phyloP scores from a whole-genome alignment of 2,113 vertebrate species.

The Genyomyrus donnyi region DNA sequence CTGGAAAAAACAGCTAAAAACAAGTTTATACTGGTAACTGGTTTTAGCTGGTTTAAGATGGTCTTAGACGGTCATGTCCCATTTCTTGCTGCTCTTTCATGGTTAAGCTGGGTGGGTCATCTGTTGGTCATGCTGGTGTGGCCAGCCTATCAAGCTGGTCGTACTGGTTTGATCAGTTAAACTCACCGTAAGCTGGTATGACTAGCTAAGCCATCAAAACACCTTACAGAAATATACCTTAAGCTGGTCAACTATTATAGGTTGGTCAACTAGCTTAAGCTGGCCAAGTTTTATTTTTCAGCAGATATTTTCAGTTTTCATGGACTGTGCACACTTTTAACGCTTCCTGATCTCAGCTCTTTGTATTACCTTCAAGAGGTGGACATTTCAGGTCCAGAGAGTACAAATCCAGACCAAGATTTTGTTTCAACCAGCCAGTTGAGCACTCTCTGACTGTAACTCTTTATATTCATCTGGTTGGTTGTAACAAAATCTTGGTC shows the following conservation, averaged over 20 bases:
- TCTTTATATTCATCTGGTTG: too few relatives aligned
- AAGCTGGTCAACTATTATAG: not conserved
- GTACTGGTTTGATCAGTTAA: not conserved
- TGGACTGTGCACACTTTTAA: not conserved
- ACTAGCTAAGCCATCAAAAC: not conserved
- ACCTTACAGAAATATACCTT: not conserved
- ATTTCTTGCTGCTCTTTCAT: not conserved
- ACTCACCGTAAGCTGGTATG: not conserved
- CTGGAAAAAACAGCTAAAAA: not conserved
- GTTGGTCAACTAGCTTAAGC: not conserved
- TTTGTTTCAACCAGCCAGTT: too few relatives aligned
- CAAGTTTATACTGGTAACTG: not conserved
- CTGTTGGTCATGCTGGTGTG: not conserved
- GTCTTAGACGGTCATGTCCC: not conserved
- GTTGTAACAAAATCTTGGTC: too few relatives aligned
- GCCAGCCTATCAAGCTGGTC: not conserved
- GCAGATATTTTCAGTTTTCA: not conserved
- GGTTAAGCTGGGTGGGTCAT: not conserved
- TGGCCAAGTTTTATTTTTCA: not conserved
- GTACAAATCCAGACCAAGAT: too few relatives aligned
- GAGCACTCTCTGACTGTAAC: too few relatives aligned
- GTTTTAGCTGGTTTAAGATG: not conserved
- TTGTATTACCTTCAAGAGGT: not conserved
- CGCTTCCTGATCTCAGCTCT: not conserved
- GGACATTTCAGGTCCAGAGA: too few relatives aligned